Percentiles rank a stretch among this genome's conserved stretches.
Conservation (phyloP, 2,113 vertebrate genomes). For the Podilymbus podiceps region DNA sequence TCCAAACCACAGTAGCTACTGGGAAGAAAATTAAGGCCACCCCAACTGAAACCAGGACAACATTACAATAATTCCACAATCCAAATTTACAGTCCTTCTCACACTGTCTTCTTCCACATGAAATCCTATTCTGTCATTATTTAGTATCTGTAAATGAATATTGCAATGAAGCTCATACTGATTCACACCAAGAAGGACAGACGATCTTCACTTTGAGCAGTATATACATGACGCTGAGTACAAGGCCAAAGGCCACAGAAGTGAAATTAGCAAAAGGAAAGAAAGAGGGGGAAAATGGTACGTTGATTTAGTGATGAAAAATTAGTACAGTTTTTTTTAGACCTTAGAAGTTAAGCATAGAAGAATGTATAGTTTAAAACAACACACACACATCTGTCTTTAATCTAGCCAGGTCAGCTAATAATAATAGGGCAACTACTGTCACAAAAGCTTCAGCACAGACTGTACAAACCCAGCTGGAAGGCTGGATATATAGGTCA, state of each 20-base stretch:
- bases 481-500: neutral
- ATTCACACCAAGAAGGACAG: neutral
- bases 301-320: neutral
- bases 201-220: neutral
- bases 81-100: neutral
- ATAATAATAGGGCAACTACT: neutral
- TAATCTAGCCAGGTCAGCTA: neutral
- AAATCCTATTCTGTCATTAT: neutral
- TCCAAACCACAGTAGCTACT: too few species aligned
- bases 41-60: neutral
- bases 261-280: neutral
- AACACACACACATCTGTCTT: neutral
- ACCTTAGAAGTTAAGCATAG: neutral
- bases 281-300: neutral
- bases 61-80: neutral
- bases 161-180: neutral
- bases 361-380: neutral
- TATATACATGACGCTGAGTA: neutral
- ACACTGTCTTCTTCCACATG: rapidly evolving
- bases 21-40: too few species aligned
- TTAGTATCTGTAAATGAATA: neutral
- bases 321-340: neutral
- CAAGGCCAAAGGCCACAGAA: neutral
- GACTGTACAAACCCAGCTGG: neutral
- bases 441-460: neutral